Evolutionary conservation across 2,113 vertebrate species (phyloP), one percentile per base, ranked within the genome.

Genomic region (Raja brachyura): DNA sequence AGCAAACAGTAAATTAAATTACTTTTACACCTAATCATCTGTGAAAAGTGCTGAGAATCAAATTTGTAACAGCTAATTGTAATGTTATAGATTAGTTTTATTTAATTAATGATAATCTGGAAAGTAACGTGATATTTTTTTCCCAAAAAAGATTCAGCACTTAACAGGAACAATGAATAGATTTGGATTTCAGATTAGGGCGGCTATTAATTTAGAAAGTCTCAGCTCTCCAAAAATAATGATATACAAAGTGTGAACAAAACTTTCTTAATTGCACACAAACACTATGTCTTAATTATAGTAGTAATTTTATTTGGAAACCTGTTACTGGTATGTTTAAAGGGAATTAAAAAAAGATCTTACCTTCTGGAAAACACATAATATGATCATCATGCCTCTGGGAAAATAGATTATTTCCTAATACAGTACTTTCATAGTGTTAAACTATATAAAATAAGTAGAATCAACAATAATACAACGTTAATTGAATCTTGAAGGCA

Each of bases 191-290:
- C 93, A 95, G 94, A 63, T 94, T 95, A 94, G 86, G 93, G 93
- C 79, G 93, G 93, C 94, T 94, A 93, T 93, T 95, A 95, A 94
- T 94, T 48, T 81, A 96, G 96, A 96, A 95, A 95, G 94, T 94
- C 95, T 94, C 93, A 95, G 88, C 94, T 94, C 95, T 95, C 94
- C 96, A 93, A 94, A 97, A 96, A 95, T 95, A 97, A 96, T 96
- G 95, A 95, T 94, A 61, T 61, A 88, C 25, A 63, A 88, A 88
- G 61, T 63, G 31, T 66, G 94, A 96, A 96, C 94, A 96, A 96
- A 96, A 95, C 95, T 95, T 94, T 95, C 95, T 96, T 96, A 96
- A 96, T 97, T 97, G 96, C 95, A 95, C 93, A 95, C 95, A 96
- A 93, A 95, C 94, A 95, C 94, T 94, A 95, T 95, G 94, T 94